phyloP scores from a whole-genome alignment of 2,797 vertebrate species.

The Poeciliopsis infans region DNA sequence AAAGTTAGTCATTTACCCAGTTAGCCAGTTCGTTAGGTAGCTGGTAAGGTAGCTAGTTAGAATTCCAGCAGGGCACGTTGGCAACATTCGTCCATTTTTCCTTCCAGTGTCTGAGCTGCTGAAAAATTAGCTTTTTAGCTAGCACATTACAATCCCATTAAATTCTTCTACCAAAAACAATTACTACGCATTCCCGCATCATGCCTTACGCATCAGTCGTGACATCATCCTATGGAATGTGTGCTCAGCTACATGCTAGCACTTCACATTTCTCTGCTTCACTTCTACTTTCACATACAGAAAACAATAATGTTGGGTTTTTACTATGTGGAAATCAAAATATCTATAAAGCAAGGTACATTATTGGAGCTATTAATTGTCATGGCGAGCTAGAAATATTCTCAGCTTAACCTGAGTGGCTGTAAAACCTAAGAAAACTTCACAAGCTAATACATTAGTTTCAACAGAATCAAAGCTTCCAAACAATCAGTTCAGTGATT shows the following conservation, averaged over 20 bases:
- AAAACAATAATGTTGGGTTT: not conserved
- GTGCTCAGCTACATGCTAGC: not conserved
- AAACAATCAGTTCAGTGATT: conserved; percentile 61
- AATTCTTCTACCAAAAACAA: not conserved
- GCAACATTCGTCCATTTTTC: too few relatives aligned
- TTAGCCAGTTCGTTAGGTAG: too few relatives aligned
- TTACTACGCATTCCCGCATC: not conserved
- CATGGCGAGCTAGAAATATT: not conserved
- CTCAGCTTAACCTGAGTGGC: not conserved
- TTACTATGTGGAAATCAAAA: too few relatives aligned
- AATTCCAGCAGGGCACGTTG: too few relatives aligned
- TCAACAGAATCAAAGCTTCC: conserved; percentile 18
- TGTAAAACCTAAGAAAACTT: not conserved
- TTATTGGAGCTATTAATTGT: not conserved
- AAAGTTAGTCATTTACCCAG: not conserved
- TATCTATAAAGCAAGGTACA: too few relatives aligned
- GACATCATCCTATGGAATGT: not conserved
- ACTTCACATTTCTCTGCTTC: not conserved
- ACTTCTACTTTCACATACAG: not conserved
- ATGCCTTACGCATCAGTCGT: not conserved
- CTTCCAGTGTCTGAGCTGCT: too few relatives aligned
- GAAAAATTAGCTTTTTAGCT: not conserved
- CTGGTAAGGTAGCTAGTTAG: too few relatives aligned
- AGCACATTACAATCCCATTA: not conserved
- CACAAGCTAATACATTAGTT: not conserved